phyloP scores from a whole-genome alignment of 2,797 vertebrate species.

The Podarcis lilfordi region DNA sequence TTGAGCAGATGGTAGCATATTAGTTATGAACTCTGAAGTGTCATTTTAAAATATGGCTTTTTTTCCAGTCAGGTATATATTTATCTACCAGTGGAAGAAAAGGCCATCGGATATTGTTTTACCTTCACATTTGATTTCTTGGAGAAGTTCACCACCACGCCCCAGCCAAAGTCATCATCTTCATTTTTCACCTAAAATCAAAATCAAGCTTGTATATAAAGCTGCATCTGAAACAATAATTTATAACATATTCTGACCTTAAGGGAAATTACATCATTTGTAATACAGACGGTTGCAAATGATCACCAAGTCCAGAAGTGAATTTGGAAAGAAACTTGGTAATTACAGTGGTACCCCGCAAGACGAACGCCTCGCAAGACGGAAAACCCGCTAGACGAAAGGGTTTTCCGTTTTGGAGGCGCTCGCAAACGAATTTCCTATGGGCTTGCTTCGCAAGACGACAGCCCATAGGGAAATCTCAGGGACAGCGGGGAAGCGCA shows the following conservation, averaged over 20 bases:
- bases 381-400: too few relatives aligned
- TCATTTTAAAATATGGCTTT: not conserved
- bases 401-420: too few relatives aligned
- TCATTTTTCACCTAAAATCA: slow-evolving; percentile 90
- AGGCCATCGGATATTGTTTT: slow-evolving; percentile 27
- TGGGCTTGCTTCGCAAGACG: too few relatives aligned
- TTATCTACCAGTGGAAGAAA: not conserved
- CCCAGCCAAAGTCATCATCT: slow-evolving; percentile 95
- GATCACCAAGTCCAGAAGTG: slow-evolving; percentile 4
- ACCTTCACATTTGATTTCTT: slow-evolving; percentile 97
- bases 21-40: not conserved
- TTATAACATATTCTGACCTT: not conserved
- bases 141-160: slow-evolving; percentile 94
- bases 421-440: too few relatives aligned
- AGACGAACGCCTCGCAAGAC: too few relatives aligned
- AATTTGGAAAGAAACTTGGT: fast-evolving
- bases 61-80: fast-evolving
- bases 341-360: too few relatives aligned
- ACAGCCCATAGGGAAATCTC: too few relatives aligned
- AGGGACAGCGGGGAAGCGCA: too few relatives aligned
- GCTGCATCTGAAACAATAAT: slow-evolving; percentile 3
- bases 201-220: not conserved
- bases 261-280: not conserved
- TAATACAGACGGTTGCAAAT: not conserved
- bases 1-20: not conserved